Evolutionary conservation across 2,113 vertebrate species (phyloP).

Genomic region (Phoenicopterus ruber): DNA sequence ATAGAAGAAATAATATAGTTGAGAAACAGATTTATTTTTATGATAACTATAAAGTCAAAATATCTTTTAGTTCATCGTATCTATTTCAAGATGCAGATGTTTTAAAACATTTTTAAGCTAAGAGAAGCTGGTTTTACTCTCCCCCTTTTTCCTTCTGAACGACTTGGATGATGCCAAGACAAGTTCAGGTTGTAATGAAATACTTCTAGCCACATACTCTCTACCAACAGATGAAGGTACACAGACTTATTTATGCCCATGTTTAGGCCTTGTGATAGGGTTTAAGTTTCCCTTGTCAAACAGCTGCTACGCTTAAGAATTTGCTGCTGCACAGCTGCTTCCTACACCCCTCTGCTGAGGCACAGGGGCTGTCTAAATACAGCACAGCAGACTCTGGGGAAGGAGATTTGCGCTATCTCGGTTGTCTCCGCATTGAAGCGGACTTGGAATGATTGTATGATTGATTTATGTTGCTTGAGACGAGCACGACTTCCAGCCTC

Average conservation of each 20-base stretch:
- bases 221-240: not conserved
- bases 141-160: not conserved
- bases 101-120: not conserved
- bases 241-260: not conserved
- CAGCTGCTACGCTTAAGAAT: not conserved
- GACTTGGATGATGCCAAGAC: not conserved
- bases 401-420: not conserved
- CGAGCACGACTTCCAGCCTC: rapidly evolving
- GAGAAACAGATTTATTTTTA: not conserved
- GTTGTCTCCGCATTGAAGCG: not conserved
- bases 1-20: not conserved
- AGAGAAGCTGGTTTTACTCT: not conserved
- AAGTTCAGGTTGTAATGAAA: not conserved
- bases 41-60: not conserved
- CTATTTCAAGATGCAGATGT: not conserved
- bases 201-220: not conserved
- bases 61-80: not conserved
- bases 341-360: not conserved
- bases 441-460: not conserved
- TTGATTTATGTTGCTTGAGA: not conserved
- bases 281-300: not conserved
- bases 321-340: constrained; percentile 47
- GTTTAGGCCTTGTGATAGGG: not conserved
- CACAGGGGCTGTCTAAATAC: not conserved
- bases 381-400: not conserved